Evolutionary conservation across 2,113 vertebrate species (phyloP).

Genomic region (Pristiophorus japonicus): DNA sequence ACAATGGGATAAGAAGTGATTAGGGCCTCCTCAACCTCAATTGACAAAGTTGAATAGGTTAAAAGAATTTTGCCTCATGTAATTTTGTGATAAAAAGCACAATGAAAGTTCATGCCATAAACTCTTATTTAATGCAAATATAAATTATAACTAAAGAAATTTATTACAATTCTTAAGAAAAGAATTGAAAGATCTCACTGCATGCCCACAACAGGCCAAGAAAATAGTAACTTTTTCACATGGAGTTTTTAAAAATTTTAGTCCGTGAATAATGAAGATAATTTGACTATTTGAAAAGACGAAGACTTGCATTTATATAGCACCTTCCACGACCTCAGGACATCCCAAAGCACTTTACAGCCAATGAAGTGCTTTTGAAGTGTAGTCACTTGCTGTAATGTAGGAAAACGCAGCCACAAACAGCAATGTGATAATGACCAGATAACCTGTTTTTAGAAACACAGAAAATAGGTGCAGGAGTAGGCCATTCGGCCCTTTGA

Average conservation of each 20-base stretch:
- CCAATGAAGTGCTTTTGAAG: no score
- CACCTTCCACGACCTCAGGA: no score
- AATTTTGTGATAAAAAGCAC: conserved; percentile 7
- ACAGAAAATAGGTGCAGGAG: no score
- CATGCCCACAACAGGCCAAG: neutral
- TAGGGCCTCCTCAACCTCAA: neutral
- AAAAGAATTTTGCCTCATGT: neutral
- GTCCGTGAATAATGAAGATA: neutral
- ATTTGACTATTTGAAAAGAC: neutral
- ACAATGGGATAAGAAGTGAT: neutral
- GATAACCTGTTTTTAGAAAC: no score
- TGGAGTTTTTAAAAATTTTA: neutral
- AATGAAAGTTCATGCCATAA: neutral
- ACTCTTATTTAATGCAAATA: neutral
- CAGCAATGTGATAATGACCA: no score
- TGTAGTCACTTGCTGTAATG: no score
- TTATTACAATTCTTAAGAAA: neutral
- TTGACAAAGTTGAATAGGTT: neutral
- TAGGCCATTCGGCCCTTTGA: no score
- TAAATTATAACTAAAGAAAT: neutral
- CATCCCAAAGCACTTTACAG: no score
- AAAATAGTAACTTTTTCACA: neutral
- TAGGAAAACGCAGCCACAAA: no score
- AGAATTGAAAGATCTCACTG: neutral
- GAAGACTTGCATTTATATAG: no score